phyloP scores from a whole-genome alignment of 2,113 vertebrate species.

The Caretta caretta region DNA sequence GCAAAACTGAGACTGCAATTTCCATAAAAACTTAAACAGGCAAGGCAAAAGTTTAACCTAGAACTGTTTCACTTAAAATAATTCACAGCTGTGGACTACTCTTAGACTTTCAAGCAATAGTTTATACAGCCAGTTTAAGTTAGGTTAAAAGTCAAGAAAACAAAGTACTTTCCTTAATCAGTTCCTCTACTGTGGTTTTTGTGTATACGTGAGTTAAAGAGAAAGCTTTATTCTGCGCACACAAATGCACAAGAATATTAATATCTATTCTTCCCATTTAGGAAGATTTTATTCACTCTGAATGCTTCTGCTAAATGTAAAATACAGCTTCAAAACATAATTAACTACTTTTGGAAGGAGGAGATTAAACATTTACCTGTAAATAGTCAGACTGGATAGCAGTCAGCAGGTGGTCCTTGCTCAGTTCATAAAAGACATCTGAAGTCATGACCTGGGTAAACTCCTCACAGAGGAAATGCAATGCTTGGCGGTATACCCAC shows the following conservation, averaged over 20 bases:
- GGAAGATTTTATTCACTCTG: background rate
- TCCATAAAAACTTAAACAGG: constrained; percentile 4
- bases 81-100: constrained; percentile 23
- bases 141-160: constrained; percentile 30
- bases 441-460: constrained; percentile 97
- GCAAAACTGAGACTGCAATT: background rate
- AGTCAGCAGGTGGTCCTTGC: constrained; percentile 95
- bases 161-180: constrained; percentile 6
- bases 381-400: constrained; percentile 98
- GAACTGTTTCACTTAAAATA: constrained; percentile 40
- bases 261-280: background rate
- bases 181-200: constrained; percentile 19
- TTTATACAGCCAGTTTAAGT: background rate
- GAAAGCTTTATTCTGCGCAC: background rate
- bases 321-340: background rate
- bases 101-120: constrained; percentile 24
- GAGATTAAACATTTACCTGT: constrained; percentile 84
- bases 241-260: background rate
- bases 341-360: background rate
- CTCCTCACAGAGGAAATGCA: constrained; percentile 99
- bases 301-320: fast-evolving
- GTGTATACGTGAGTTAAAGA: background rate
- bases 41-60: constrained; percentile 23
- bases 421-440: constrained; percentile 95
- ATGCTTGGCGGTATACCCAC: constrained; percentile 96